Conservation (phyloP, 2,797 vertebrate species). For the Hypotaenidia philippensis region DNA sequence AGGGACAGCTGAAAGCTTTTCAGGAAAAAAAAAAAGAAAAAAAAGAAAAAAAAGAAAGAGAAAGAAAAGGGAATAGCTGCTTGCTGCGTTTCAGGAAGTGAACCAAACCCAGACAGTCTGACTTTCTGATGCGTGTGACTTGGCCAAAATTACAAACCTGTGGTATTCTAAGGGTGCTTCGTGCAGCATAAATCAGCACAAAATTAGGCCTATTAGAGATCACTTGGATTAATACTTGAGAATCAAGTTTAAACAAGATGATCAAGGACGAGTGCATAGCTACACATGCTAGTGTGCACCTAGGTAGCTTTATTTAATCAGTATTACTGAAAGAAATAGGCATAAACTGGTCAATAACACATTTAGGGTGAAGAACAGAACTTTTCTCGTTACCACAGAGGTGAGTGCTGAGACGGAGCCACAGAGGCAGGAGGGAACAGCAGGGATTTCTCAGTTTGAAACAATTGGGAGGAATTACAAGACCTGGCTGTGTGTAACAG, state of each 20-base stretch:
- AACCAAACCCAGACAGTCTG: not conserved
- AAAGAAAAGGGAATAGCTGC: not conserved
- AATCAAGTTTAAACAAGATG: not conserved
- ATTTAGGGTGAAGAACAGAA: not conserved
- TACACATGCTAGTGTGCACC: not conserved
- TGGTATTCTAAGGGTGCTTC: not conserved
- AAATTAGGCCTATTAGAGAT: not conserved
- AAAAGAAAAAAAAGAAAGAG: not conserved
- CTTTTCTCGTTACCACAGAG: not conserved
- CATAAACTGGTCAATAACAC: not conserved
- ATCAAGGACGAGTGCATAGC: not conserved
- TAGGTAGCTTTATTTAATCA: not conserved
- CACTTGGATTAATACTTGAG: not conserved
- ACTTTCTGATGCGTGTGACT: not conserved
- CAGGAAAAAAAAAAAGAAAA: not conserved
- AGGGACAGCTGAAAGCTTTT: not conserved
- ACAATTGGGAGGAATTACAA: not conserved
- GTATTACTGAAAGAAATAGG: not conserved
- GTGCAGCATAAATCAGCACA: not conserved
- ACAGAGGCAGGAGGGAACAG: not conserved
- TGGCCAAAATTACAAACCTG: not conserved
- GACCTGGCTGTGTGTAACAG: accelerated
- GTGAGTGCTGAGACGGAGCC: not conserved
- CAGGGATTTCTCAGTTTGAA: not conserved
- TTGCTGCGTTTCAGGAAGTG: not conserved